phyloP scores from a whole-genome alignment of 2,797 vertebrate species.

The Rhinoraja longicauda region DNA sequence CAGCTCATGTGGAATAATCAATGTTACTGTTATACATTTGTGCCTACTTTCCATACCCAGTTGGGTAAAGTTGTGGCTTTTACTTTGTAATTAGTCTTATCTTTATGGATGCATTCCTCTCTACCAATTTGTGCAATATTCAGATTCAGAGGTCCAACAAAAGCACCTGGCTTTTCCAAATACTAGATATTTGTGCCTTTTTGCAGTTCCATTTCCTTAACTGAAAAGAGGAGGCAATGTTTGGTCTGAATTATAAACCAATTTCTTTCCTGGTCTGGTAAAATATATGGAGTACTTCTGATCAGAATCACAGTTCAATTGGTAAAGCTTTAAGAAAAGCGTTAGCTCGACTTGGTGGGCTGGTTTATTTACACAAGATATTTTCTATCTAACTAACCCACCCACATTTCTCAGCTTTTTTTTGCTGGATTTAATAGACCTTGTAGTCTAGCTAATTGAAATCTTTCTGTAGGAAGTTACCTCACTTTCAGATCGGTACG shows the following conservation, averaged over 20 bases:
- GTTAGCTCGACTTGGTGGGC: neutral
- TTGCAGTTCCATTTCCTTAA: neutral
- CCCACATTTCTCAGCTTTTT: neutral
- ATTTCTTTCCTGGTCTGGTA: neutral
- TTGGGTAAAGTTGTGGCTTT: neutral
- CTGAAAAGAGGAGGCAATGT: neutral
- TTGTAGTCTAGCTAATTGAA: neutral
- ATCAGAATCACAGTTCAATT: neutral
- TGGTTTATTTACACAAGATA: neutral
- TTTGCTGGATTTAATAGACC: neutral
- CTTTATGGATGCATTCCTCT: neutral
- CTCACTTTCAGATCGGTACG: neutral
- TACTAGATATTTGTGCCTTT: neutral
- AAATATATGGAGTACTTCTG: neutral
- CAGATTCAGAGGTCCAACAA: neutral
- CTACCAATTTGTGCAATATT: neutral
- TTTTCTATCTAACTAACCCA: conserved; percentile 4
- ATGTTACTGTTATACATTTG: neutral
- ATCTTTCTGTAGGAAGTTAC: neutral
- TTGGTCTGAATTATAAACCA: neutral
- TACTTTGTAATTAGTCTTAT: neutral
- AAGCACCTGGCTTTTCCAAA: neutral
- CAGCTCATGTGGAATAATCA: neutral
- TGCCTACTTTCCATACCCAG: neutral
- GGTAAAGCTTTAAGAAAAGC: neutral